A percentile compares a stretch with the other conserved stretches of the same genome.
Conservation (phyloP, 2,888 invertebrate genomes). For the Caenorhabditis virilis region DNA sequence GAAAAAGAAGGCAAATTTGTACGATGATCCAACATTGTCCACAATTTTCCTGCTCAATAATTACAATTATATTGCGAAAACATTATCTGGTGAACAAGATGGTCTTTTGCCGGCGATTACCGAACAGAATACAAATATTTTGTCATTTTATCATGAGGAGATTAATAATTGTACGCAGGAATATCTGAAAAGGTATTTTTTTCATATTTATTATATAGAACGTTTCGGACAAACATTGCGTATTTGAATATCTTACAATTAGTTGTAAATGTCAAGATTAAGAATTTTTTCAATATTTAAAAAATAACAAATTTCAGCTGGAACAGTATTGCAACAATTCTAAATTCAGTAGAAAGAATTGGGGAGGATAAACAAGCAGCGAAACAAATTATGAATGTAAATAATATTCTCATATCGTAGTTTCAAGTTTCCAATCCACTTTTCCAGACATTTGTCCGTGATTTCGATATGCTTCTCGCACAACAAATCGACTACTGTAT, state of each 20-base stretch:
- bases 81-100: conserved; percentile 44
- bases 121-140: conserved; percentile 53
- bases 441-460: conserved; percentile 56
- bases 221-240: not conserved
- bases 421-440: not conserved
- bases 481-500: conserved; percentile 61
- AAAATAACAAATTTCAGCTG: conserved; percentile 37
- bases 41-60: conserved; percentile 58
- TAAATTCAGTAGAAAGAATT: conserved; percentile 35
- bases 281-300: no score
- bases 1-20: conserved; percentile 41
- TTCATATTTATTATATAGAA: not conserved
- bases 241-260: no score
- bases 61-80: conserved; percentile 61
- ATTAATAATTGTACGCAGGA: conserved; percentile 53
- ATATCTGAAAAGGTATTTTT: conserved; percentile 45
- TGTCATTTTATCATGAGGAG: conserved; percentile 58
- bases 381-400: conserved; percentile 38
- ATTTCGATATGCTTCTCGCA: conserved; percentile 59
- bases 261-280: no score
- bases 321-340: conserved; percentile 39
- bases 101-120: conserved; percentile 54
- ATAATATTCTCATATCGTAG: not conserved
- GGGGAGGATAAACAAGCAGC: conserved; percentile 41
- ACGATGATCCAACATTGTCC: conserved; percentile 44